phyloP scores from a whole-genome alignment of 1,140 invertebrate genomes.

The Drosophila pachea region DNA sequence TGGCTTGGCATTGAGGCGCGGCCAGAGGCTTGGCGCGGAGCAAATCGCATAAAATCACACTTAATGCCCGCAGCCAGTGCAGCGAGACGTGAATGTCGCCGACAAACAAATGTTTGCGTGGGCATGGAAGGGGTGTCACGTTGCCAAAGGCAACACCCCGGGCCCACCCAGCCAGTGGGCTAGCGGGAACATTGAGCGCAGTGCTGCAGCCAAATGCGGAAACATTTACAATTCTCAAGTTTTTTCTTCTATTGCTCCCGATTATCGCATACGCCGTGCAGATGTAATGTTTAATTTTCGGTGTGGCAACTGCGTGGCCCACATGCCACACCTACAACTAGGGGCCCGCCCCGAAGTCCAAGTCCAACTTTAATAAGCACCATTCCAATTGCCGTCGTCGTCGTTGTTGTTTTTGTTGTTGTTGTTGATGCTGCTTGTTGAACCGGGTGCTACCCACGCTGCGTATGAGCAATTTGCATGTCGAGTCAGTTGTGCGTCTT shows the following conservation, averaged over 20 bases:
- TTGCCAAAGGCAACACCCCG: too few relatives aligned
- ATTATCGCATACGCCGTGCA: slow-evolving; percentile 63
- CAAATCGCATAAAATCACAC: slow-evolving; percentile 76
- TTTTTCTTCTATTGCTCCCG: slow-evolving; percentile 67
- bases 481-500: slow-evolving; percentile 30
- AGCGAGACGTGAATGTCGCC: slow-evolving; percentile 72
- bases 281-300: slow-evolving; percentile 74
- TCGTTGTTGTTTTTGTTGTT: slow-evolving; percentile 37
- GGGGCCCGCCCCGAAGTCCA: slow-evolving; percentile 43
- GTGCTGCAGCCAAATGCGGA: slow-evolving; percentile 62
- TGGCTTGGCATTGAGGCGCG: slow-evolving; percentile 35
- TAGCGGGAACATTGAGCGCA: slow-evolving; percentile 15
- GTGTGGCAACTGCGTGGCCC: slow-evolving; percentile 52
- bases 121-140: not conserved
- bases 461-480: slow-evolving; percentile 67
- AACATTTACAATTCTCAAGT: slow-evolving; percentile 18
- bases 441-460: slow-evolving; percentile 45
- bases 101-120: slow-evolving; percentile 64
- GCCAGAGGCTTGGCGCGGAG: slow-evolving; percentile 39
- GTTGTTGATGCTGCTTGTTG: slow-evolving; percentile 21
- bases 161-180: too few relatives aligned
- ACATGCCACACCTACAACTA: slow-evolving; percentile 19
- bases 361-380: slow-evolving; percentile 73
- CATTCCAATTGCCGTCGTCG: slow-evolving; percentile 49
- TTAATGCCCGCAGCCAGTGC: slow-evolving; percentile 74